phyloP scores from a whole-genome alignment of 2,888 invertebrate species.

The Eupithecia tripunctaria region DNA sequence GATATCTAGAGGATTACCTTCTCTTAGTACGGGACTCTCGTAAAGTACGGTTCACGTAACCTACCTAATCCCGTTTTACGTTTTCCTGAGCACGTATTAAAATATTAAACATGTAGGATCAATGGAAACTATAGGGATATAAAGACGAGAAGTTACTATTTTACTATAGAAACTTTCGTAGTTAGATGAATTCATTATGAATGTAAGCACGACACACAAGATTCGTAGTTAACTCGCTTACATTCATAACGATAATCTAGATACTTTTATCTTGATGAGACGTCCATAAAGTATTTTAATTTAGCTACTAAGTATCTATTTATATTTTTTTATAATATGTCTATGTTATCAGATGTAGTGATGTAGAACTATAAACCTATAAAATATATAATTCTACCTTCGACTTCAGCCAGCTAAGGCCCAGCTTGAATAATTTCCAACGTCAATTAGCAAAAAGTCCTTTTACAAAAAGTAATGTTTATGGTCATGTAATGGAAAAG shows the following conservation, averaged over 20 bases:
- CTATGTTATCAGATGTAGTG: too few relatives aligned
- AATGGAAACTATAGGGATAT: background rate
- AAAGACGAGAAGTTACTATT: background rate
- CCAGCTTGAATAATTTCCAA: conserved; percentile 25
- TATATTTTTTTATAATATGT: background rate
- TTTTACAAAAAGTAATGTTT: conserved; percentile 31
- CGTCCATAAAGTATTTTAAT: background rate
- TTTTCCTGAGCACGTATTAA: conserved; percentile 2
- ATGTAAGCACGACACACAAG: too few relatives aligned
- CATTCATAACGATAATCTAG: too few relatives aligned
- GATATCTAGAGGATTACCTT: background rate
- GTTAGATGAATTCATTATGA: too few relatives aligned
- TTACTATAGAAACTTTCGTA: too few relatives aligned
- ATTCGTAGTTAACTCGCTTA: too few relatives aligned
- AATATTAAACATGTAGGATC: background rate
- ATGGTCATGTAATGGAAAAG: conserved; percentile 53
- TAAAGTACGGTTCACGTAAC: conserved; percentile 1
- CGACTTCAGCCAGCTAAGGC: conserved; percentile 6
- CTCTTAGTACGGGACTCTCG: background rate
- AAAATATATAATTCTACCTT: conserved; percentile 7
- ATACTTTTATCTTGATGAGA: too few relatives aligned
- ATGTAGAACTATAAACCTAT: background rate
- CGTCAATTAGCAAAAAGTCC: conserved; percentile 33
- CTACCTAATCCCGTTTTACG: background rate
- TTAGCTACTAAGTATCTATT: background rate